Evolutionary conservation across 2,888 invertebrate species (phyloP), one percentile per base, ranked within the genome.

Genomic region (Gastracanthus pulcherrimus): DNA sequence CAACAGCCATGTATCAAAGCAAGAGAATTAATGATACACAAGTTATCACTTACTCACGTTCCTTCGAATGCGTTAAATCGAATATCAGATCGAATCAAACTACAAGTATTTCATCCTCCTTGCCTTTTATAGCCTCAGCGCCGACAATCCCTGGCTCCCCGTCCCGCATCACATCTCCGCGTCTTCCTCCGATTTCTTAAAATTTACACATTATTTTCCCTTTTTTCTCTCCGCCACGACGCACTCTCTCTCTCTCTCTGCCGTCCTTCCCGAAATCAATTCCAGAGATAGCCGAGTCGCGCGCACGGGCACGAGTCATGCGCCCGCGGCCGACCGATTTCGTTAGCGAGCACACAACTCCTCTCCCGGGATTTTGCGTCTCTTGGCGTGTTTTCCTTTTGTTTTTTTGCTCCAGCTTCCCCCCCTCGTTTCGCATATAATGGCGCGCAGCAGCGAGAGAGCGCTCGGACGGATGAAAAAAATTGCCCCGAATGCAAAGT

Each of bases 381-480:
- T 29, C n/a, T 11, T 31, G 16, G 29, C 45, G 31, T 31, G n/a
- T 9, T 51, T 45, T 26, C 19, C 23, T 38, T 60, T 60, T 66
- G 16, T 62, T 62, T 62, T 62, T 62, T 62, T 31, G 3, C 55
- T 62, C 31, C 26, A n/a, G n/a, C 38, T 31, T 58, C 38, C 16
- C 19, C 23, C 60, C 38, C 72, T 72, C 77, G 69, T 69, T 70
- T 76, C 80, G 80, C 80, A 64, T 71, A 70, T 80, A 80, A 80
- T 76, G 62, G 64, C 69, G 36, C 36, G 58, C 19, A 19, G 48
- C 29, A 34, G 3, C 13, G 66, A 38, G 6, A 23, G 62, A 77
- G 38, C 66, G 55, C 7, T n/a, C n/a, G n/a, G n/a, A n/a, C n/a
- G n/a, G n/a, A n/a, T n/a, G n/a, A n/a, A n/a, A n/a, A n/a, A n/a